Evolutionary conservation across 2,797 vertebrate genomes (phyloP).

Genomic region (Odontamblyopus rebecca): DNA sequence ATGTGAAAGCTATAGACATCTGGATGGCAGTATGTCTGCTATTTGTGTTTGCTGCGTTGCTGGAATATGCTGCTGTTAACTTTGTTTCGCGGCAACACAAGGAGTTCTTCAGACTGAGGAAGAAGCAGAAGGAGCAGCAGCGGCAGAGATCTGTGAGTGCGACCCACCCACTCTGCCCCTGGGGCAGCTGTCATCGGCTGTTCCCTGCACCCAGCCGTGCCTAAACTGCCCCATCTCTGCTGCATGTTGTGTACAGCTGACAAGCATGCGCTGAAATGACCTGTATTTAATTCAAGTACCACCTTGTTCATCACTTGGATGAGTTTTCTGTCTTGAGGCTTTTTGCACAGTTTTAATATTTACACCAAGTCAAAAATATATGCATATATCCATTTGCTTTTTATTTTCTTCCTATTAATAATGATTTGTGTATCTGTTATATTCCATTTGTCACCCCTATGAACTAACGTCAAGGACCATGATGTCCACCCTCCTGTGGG

Average conservation of each 20-base stretch:
- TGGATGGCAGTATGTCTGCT: constrained; percentile 98
- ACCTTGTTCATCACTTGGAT: constrained; percentile 36
- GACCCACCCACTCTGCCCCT: constrained; percentile 50
- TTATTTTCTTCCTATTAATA: not conserved
- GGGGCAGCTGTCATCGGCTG: constrained; percentile 66
- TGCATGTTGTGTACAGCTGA: constrained; percentile 42
- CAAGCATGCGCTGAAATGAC: constrained; percentile 50
- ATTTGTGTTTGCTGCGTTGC: constrained; percentile 89
- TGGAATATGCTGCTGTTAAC: constrained; percentile 94
- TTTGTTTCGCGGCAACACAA: constrained; percentile 95
- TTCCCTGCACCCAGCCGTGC: constrained; percentile 48
- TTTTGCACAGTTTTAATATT: constrained; percentile 35
- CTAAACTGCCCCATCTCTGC: constrained; percentile 46
- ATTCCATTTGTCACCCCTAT: constrained; percentile 16
- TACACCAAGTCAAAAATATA: constrained; percentile 14
- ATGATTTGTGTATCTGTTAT: constrained; percentile 13
- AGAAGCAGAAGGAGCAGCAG: constrained; percentile 79
- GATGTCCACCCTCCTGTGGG: too few species aligned
- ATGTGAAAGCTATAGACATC: constrained; percentile 95
- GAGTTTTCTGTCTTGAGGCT: constrained; percentile 33
- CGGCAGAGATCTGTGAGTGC: constrained; percentile 84
- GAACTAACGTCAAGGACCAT: too few species aligned
- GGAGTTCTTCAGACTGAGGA: constrained; percentile 89
- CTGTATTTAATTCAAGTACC: constrained; percentile 67
- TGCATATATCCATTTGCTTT: too few species aligned